A percentile compares a stretch with the other conserved stretches of the same genome.
Conservation (phyloP, 2,797 vertebrate species). For the Syngnathus acus region DNA sequence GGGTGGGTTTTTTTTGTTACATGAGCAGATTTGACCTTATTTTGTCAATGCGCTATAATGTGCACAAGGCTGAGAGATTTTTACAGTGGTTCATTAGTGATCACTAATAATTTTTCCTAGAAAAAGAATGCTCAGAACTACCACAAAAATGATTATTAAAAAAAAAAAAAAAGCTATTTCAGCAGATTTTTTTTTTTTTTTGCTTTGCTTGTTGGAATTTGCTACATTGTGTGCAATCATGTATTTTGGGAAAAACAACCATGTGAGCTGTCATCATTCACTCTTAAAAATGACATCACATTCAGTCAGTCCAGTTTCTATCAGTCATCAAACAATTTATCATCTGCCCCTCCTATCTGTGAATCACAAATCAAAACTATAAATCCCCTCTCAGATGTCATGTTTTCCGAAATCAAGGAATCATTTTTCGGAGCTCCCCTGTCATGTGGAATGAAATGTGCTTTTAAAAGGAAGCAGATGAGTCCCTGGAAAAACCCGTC, state of each 20-base stretch:
- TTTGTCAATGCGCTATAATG: not conserved
- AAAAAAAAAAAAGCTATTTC: not conserved
- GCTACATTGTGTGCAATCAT: not conserved
- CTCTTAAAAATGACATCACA: not conserved
- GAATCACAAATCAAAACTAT: slow-evolving; percentile 1
- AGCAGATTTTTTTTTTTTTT: too few relatives aligned
- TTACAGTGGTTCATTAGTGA: too few relatives aligned
- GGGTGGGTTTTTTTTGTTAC: not conserved
- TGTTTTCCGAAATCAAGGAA: not conserved
- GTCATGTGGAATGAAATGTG: not conserved
- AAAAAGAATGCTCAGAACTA: too few relatives aligned
- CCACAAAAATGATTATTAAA: too few relatives aligned
- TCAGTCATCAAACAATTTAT: not conserved
- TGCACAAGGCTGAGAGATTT: not conserved
- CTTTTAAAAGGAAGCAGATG: slow-evolving; percentile 4
- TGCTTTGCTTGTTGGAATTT: not conserved
- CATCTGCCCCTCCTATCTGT: not conserved
- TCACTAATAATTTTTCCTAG: too few relatives aligned
- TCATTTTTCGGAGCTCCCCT: not conserved
- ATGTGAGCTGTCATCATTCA: not conserved
- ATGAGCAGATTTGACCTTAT: slow-evolving; percentile 1
- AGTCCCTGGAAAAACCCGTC: slow-evolving; percentile 1
- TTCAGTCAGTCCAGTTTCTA: not conserved
- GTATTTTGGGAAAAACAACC: not conserved
- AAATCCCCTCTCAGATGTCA: slow-evolving; percentile 3